A percentile compares a stretch with the other conserved stretches of the same genome.
Evolutionary conservation across 2,113 vertebrate genomes (phyloP).

Genomic region (Argyrosomus japonicus): DNA sequence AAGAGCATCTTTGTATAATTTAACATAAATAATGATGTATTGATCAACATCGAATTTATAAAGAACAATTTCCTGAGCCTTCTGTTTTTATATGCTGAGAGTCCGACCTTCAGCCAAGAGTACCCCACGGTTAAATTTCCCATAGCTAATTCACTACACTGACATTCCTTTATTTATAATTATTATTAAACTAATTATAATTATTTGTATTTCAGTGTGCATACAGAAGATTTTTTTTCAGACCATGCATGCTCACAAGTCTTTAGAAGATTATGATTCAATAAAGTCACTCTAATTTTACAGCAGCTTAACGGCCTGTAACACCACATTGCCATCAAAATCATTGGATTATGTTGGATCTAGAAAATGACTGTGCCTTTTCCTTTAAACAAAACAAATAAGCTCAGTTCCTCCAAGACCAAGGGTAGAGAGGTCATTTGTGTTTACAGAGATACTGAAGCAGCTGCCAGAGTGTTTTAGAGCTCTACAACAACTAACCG

Average conservation of each 20-base stretch:
- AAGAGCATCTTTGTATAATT: conserved; percentile 54
- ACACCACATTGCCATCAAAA: background rate
- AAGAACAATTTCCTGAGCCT: conserved; percentile 38
- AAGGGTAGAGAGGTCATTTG: conserved; percentile 21
- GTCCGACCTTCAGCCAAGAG: conserved; percentile 31
- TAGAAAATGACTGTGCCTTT: background rate
- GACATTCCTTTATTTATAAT: background rate
- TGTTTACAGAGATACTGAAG: conserved; percentile 42
- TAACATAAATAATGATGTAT: conserved; percentile 34
- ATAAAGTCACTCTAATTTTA: background rate
- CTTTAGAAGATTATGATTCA: conserved; percentile 2
- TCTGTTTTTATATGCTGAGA: conserved; percentile 26
- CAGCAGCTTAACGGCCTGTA: background rate
- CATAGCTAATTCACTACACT: background rate
- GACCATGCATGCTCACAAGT: background rate
- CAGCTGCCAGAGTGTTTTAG: conserved; percentile 38
- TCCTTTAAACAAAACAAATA: conserved; percentile 17
- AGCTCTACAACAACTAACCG: conserved; percentile 23
- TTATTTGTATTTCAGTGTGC: background rate
- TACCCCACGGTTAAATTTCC: conserved; percentile 34
- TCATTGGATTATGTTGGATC: background rate
- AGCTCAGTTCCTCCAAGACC: background rate
- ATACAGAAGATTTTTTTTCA: background rate
- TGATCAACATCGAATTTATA: conserved; percentile 53
- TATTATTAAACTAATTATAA: background rate